phyloP scores from a whole-genome alignment of 2,113 vertebrate genomes.

The Setophaga petechia region DNA sequence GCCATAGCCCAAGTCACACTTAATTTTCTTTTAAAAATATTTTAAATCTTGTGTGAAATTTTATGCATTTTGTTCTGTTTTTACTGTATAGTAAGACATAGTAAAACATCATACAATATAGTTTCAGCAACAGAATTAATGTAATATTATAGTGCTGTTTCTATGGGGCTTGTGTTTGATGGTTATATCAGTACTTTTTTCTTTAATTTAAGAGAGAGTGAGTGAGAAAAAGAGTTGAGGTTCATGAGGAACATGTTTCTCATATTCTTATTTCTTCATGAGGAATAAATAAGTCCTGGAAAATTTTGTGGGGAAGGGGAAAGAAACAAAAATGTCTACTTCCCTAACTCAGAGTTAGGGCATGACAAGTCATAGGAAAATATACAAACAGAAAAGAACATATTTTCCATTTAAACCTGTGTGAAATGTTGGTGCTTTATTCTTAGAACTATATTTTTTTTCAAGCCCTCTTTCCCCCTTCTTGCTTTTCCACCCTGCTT shows the following conservation, averaged over 20 bases:
- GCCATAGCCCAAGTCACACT: neutral
- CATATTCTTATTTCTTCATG: neutral
- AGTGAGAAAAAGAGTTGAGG: neutral
- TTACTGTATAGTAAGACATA: neutral
- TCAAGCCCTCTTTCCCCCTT: neutral
- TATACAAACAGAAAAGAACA: neutral
- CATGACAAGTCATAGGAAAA: neutral
- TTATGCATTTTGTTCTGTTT: neutral
- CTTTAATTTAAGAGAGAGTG: neutral
- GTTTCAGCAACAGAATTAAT: neutral
- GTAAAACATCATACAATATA: neutral
- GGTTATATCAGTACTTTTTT: neutral
- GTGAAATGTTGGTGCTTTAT: neutral
- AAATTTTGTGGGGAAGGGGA: neutral
- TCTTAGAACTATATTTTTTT: neutral
- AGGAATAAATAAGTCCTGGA: neutral
- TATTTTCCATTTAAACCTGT: neutral
- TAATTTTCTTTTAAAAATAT: neutral
- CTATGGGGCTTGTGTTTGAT: neutral
- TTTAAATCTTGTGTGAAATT: neutral
- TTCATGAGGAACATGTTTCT: neutral
- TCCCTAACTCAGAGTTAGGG: neutral
- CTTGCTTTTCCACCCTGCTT: neutral
- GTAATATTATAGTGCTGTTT: neutral
- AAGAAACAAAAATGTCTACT: neutral